These are phyloP conservation scores for Aphidius ervi DNA, from an alignment of 1,140 invertebrate genomes.

Conservation along the genomic window DNA sequence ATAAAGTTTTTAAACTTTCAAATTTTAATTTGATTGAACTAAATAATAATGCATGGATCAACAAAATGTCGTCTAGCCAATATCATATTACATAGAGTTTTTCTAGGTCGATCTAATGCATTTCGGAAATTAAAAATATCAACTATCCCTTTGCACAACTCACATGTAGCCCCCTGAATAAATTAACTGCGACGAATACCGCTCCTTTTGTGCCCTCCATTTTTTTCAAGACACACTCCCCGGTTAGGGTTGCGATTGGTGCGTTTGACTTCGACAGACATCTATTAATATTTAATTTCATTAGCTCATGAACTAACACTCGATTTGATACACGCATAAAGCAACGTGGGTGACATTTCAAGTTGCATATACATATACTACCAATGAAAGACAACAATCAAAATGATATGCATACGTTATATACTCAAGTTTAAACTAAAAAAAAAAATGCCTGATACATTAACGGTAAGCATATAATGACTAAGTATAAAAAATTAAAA, in stretches of 20 bases:
- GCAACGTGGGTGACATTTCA: too few relatives aligned
- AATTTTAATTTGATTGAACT: too few relatives aligned
- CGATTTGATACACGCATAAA: too few relatives aligned
- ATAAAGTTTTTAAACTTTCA: too few relatives aligned
- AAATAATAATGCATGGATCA: too few relatives aligned
- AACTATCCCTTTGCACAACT: constrained; percentile 6
- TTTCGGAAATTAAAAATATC: constrained; percentile 42
- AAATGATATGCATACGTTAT: too few relatives aligned
- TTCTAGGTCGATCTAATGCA: constrained; percentile 29
- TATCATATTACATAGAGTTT: constrained; percentile 4
- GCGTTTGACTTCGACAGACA: constrained; percentile 32
- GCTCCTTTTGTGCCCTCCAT: constrained; percentile 5
- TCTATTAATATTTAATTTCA: constrained; percentile 39
- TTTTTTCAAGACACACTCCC: constrained; percentile 9
- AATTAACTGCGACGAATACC: neutral
- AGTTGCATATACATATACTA: too few relatives aligned
- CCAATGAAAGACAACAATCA: too few relatives aligned
- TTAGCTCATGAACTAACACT: constrained; percentile 36
- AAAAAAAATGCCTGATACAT: constrained; percentile 36
- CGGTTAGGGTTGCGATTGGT: constrained; percentile 26
- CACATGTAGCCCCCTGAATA: too few relatives aligned
- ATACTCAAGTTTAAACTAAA: neutral
- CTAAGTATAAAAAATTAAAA: constrained; percentile 38
- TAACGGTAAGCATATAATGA: constrained; percentile 28
- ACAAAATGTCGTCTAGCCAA: constrained; percentile 23